Percentiles rank a stretch among this genome's conserved stretches.
Conservation (phyloP, 2,113 vertebrate genomes). For the Campylomormyrus tamandua region DNA sequence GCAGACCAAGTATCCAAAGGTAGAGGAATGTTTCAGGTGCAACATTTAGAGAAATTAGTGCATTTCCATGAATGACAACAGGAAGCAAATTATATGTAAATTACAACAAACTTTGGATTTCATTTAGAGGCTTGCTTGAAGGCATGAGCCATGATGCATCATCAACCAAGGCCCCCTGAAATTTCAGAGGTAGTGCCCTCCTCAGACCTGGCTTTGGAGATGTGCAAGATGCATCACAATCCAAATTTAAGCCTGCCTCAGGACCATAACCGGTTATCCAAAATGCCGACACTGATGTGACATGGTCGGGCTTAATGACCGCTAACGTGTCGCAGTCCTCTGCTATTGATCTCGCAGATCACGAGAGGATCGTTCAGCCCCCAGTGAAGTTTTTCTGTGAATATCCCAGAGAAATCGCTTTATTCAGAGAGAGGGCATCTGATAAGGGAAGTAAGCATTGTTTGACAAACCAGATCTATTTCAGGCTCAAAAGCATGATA, state of each 20-base stretch:
- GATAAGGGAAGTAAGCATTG: background rate
- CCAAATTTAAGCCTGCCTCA: background rate
- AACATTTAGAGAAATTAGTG: background rate
- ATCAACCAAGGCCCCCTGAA: background rate
- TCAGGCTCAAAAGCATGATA: background rate
- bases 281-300: constrained; percentile 9
- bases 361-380: constrained; percentile 32
- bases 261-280: background rate
- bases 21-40: background rate
- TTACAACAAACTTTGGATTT: background rate
- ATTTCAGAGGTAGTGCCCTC: background rate
- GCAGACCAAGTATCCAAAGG: background rate
- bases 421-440: background rate
- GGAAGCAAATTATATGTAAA: background rate
- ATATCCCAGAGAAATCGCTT: constrained; percentile 22
- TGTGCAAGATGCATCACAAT: background rate
- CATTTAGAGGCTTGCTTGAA: background rate
- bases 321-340: constrained; percentile 29
- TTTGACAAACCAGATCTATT: background rate
- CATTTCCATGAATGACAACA: background rate
- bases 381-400: constrained; percentile 22
- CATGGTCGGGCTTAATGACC: background rate
- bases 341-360: constrained; percentile 40
- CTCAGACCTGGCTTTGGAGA: background rate
- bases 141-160: background rate